phyloP scores from a whole-genome alignment of 1,140 invertebrate genomes.

The Aricia agestis region DNA sequence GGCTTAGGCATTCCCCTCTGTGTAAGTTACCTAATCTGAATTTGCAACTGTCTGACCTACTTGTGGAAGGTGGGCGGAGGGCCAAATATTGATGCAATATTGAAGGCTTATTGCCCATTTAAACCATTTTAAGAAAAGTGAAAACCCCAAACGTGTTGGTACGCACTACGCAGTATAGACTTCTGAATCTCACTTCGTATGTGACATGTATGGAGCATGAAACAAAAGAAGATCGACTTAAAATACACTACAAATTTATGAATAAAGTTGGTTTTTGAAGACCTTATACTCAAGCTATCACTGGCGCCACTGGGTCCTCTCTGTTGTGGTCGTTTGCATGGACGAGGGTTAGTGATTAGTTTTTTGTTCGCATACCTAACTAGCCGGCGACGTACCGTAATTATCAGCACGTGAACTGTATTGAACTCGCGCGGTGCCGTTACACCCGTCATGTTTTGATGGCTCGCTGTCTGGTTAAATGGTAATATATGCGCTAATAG shows the following conservation, averaged over 20 bases:
- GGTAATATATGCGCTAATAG: background rate
- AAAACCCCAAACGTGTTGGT: too few relatives aligned
- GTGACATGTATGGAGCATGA: too few relatives aligned
- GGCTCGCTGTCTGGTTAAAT: background rate
- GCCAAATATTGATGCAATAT: background rate
- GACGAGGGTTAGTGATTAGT: background rate
- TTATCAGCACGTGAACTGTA: background rate
- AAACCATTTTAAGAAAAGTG: too few relatives aligned
- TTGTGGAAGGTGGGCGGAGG: background rate
- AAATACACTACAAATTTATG: too few relatives aligned
- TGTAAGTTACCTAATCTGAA: background rate
- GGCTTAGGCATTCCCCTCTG: background rate
- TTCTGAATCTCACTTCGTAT: too few relatives aligned
- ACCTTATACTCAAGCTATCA: too few relatives aligned
- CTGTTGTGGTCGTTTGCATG: background rate
- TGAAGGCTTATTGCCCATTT: background rate
- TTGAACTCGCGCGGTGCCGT: constrained; percentile 1
- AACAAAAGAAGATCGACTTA: too few relatives aligned
- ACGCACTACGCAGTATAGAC: too few relatives aligned
- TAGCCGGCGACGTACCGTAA: background rate
- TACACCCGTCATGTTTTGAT: background rate
- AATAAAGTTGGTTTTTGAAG: too few relatives aligned
- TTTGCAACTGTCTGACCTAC: background rate
- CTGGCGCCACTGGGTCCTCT: background rate
- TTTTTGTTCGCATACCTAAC: background rate